These are phyloP conservation scores for Lysiphlebus fabarum DNA, from an alignment of 1,140 invertebrate species.

Conservation along the genomic window DNA sequence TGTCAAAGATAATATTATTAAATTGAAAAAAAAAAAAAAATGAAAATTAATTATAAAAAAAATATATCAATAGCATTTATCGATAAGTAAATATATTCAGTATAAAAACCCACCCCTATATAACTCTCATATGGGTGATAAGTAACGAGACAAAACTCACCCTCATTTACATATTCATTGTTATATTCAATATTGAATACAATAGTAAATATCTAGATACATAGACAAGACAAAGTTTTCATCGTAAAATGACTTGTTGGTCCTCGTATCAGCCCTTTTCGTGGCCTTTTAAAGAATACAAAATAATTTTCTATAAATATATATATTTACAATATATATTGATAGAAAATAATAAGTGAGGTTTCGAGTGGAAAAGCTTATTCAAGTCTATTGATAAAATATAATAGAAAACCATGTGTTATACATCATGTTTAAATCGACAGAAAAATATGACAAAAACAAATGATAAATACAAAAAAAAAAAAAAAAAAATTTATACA, in stretches of 20 bases:
- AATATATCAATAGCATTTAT: no score
- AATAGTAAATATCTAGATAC: constrained; percentile 26
- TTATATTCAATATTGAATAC: constrained; percentile 31
- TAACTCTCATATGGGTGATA: constrained; percentile 14
- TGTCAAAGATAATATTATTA: no score
- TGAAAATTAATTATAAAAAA: no score
- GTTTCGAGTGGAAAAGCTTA: constrained; percentile 5
- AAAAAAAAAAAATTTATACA: no score
- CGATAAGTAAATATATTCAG: no score
- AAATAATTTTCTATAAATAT: neutral
- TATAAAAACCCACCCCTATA: no score
- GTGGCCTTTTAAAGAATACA: neutral
- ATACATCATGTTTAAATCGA: no score
- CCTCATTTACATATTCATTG: constrained; percentile 29
- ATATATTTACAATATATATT: constrained; percentile 2
- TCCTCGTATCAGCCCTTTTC: neutral
- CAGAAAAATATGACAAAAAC: no score
- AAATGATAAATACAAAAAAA: no score
- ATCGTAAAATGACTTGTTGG: constrained; percentile 16
- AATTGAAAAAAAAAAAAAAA: no score
- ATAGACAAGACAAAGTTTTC: constrained; percentile 19
- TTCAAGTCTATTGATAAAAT: constrained; percentile 10
- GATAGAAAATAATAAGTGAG: constrained; percentile 2
- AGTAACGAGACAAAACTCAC: constrained; percentile 31
- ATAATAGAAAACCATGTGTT: neutral